These are phyloP conservation scores for Ceriagrion tenellum DNA, from an alignment of 2,888 invertebrate genomes.

Conservation along the genomic window DNA sequence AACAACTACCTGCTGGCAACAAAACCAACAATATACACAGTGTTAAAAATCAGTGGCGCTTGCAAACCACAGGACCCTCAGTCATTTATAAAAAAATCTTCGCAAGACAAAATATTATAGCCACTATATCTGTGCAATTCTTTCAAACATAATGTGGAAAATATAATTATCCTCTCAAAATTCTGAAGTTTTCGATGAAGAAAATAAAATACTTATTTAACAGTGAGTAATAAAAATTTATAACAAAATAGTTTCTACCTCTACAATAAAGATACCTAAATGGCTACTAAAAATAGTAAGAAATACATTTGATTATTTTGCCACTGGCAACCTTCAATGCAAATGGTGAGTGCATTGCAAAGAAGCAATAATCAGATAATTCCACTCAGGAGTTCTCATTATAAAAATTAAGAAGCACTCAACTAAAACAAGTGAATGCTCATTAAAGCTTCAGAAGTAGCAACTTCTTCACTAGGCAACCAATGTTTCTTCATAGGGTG, in stretches of 20 bases:
- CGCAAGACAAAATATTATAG: conserved; percentile 53
- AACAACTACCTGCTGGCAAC: conserved; percentile 25
- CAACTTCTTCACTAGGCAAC: conserved; percentile 52
- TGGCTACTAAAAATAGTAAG: conserved; percentile 28
- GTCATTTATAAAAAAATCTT: conserved; percentile 49
- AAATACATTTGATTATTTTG: background rate
- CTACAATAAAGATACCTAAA: conserved; percentile 30
- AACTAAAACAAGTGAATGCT: conserved; percentile 42
- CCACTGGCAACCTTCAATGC: background rate
- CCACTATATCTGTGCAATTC: conserved; percentile 53
- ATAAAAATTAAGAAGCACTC: conserved; percentile 40
- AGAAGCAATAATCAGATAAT: conserved; percentile 7
- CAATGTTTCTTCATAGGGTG: conserved; percentile 7
- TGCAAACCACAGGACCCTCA: background rate
- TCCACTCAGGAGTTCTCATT: background rate
- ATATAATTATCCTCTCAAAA: background rate
- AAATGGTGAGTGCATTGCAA: conserved; percentile 15
- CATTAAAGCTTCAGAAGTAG: conserved; percentile 55
- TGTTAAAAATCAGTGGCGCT: background rate
- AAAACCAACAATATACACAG: conserved; percentile 35
- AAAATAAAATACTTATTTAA: conserved; percentile 1
- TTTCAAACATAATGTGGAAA: conserved; percentile 17
- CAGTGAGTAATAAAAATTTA: conserved; percentile 50
- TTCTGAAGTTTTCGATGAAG: background rate
- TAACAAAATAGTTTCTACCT: conserved; percentile 50